Percentiles rank a stretch among this genome's conserved stretches.
These are phyloP conservation scores for Scatophagus argus DNA, from an alignment of 2,113 vertebrate genomes.

Conservation along the genomic window DNA sequence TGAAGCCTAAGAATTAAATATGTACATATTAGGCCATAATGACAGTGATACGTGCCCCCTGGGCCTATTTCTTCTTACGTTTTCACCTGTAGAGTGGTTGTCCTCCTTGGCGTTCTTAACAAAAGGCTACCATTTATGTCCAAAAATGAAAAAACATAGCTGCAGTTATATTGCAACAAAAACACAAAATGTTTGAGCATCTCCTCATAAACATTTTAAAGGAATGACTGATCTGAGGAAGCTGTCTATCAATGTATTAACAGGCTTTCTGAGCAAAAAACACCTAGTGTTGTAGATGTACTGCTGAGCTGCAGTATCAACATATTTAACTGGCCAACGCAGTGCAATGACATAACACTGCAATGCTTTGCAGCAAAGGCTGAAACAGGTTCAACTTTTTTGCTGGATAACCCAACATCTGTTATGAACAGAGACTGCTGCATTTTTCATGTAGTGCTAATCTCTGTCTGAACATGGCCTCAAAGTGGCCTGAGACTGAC, in stretches of 20 bases:
- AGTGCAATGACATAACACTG: not conserved
- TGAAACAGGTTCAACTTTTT: not conserved
- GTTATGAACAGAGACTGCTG: not conserved
- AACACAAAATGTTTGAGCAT: not conserved
- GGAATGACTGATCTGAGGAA: not conserved
- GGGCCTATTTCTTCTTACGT: not conserved
- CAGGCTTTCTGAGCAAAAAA: not conserved
- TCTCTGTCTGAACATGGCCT: not conserved
- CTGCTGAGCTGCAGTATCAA: not conserved
- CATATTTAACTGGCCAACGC: not conserved
- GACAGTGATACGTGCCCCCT: not conserved
- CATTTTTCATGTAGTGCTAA: not conserved
- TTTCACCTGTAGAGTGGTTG: constrained; percentile 16
- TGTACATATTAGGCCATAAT: not conserved
- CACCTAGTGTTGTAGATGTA: not conserved
- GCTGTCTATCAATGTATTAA: not conserved
- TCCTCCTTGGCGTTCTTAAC: constrained; percentile 23
- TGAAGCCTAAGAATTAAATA: not conserved
- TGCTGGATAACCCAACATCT: not conserved
- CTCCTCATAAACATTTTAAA: constrained; percentile 8
- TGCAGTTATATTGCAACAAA: not conserved
- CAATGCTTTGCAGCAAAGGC: not conserved
- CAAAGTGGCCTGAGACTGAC: not conserved
- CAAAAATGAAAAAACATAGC: not conserved
- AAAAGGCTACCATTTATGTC: not conserved